Evolutionary conservation across 2,797 vertebrate genomes (phyloP).

Genomic region (Eulemur rubriventer): DNA sequence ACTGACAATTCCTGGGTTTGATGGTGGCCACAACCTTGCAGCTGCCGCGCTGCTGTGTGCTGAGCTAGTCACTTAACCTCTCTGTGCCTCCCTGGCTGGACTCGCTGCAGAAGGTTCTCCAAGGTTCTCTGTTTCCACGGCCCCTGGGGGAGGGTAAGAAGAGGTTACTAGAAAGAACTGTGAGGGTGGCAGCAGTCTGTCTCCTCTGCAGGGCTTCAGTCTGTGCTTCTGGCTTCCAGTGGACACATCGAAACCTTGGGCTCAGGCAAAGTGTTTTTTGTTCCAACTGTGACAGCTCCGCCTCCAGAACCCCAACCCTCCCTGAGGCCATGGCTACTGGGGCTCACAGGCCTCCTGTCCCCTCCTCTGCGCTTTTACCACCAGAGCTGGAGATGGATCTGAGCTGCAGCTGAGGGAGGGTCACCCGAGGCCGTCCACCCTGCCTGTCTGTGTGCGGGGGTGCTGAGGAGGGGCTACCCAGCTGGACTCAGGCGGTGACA

Average conservation of each 20-base stretch:
- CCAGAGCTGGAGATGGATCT: not conserved
- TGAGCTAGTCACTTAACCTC: not conserved
- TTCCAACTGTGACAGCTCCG: not conserved
- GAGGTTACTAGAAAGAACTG: not conserved
- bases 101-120: not conserved
- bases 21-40: not conserved
- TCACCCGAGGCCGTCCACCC: not conserved
- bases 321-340: not conserved
- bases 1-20: not conserved
- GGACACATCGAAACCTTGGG: not conserved
- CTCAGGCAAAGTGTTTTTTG: not conserved
- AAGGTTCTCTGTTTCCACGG: not conserved
- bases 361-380: not conserved
- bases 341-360: not conserved
- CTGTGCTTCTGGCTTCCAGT: not conserved
- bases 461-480: not conserved
- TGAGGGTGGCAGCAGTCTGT: not conserved
- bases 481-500: not conserved
- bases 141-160: not conserved
- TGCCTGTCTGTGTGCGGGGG: rapidly evolving
- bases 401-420: not conserved
- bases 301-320: not conserved
- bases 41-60: not conserved
- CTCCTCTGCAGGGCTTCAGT: not conserved
- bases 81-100: not conserved